phyloP scores from a whole-genome alignment of 2,113 vertebrate species.

The Nyctereutes procyonoides region DNA sequence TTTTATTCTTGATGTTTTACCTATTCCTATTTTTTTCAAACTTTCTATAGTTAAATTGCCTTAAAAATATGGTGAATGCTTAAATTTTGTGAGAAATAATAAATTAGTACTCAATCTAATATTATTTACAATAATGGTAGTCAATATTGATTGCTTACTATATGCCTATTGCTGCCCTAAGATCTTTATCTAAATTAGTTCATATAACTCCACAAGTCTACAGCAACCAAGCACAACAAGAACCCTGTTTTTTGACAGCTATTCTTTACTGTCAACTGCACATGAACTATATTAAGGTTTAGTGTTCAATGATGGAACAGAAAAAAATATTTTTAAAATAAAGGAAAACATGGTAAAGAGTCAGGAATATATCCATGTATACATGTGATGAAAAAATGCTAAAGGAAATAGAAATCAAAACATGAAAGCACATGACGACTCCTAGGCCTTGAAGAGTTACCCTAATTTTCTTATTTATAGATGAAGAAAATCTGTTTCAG shows the following conservation, averaged over 20 bases:
- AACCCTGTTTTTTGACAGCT: not conserved
- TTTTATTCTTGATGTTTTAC: not conserved
- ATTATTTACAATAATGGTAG: not conserved
- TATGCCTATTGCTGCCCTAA: not conserved
- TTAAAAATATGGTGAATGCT: not conserved
- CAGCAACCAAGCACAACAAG: not conserved
- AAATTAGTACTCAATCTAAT: not conserved
- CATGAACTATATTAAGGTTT: not conserved
- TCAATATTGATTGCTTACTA: not conserved
- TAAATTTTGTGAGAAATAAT: not conserved
- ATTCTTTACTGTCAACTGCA: not conserved
- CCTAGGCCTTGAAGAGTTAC: not conserved
- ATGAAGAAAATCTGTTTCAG: not conserved
- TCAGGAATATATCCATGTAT: not conserved
- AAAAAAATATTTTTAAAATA: not conserved
- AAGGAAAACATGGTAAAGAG: not conserved
- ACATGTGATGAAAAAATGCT: not conserved
- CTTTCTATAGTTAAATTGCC: not conserved
- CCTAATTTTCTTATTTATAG: not conserved
- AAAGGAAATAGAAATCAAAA: not conserved
- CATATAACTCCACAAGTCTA: not conserved
- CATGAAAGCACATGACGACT: not conserved
- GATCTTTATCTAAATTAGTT: not conserved
- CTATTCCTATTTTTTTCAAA: not conserved
- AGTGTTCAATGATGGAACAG: not conserved